Base-by-base conservation (phyloP, 1,140 invertebrate species). In the Glossosoma conforme region DNA sequence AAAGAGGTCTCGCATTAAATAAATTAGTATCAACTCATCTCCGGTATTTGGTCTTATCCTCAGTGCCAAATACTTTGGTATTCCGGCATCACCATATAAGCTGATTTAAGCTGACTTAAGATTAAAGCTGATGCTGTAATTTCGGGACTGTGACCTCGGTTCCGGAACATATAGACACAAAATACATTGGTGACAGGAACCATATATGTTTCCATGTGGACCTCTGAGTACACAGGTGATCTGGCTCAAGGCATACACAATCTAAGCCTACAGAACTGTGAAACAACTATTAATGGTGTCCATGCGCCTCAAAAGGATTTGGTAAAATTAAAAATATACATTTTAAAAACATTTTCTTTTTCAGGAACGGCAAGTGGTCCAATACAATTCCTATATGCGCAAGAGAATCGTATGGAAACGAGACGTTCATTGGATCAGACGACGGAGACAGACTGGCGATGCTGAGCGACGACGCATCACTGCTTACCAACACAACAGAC, bases 341-440 rank as follows among this genome's bases (percentile, higher is more conserved):
- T n/a, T 28, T 8, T 36, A 14, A 36, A 36, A 36, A 36, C 33
- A 9, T 14, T 5, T 36, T 14, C 5, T 14, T 9, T 58, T 52
- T 30, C 64, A 75, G 82, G 60, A 87, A 85, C 62, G 87, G 88
- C 15, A 86, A 87, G 70, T 94, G 91, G 91, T 91, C 87, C 0
- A 86, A 84, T 52, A 80, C 84, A 1, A 85, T 91, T 46, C 88
- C 90, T 0, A 80, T 82, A 15, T 87, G 84, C 61, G 63, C 68
- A 0, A 65, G 70, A 14, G 64, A 66, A 18, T 61, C 64, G 11
- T 70, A 56, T 59, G 71, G 47, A 64, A 3, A 56, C 3, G 69
- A 75, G 50, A 65, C 63, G 22, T 62, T 61, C 54, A 59, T 65
- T 42, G 56, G 61, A 52, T 52, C 63, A 22, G 59, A 64, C 11